phyloP scores from a whole-genome alignment of 2,888 invertebrate species.

The Rutpela maculata region DNA sequence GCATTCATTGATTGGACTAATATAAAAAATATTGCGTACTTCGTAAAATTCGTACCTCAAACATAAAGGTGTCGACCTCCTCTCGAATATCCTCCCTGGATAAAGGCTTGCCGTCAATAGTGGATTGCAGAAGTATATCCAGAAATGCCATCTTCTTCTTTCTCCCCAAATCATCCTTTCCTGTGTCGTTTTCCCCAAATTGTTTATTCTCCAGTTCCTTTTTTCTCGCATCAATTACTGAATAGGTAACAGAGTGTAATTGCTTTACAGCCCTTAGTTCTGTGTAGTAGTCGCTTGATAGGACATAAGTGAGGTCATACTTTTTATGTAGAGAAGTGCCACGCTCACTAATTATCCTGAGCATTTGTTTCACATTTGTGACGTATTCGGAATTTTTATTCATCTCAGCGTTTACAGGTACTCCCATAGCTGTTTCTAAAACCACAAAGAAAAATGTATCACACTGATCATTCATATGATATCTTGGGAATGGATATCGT shows the following conservation, averaged over 20 bases:
- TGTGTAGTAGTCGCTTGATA: constrained; percentile 77
- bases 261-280: constrained; percentile 74
- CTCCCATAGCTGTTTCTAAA: constrained; percentile 91
- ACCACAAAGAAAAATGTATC: neutral
- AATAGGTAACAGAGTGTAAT: constrained; percentile 76
- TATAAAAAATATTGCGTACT: too few species aligned
- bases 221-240: constrained; percentile 72
- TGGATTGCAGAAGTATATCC: constrained; percentile 78
- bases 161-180: constrained; percentile 24
- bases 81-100: constrained; percentile 79
- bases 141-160: constrained; percentile 81
- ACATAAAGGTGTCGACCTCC: constrained; percentile 86
- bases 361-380: constrained; percentile 78
- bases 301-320: constrained; percentile 73
- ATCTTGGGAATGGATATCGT: too few species aligned
- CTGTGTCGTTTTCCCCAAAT: neutral
- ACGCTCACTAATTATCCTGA: constrained; percentile 62
- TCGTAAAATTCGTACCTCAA: constrained; percentile 77
- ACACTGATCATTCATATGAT: too few species aligned
- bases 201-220: constrained; percentile 51
- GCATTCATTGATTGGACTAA: too few species aligned
- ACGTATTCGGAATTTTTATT: constrained; percentile 84
- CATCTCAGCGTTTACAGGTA: constrained; percentile 82
- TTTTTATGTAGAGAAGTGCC: constrained; percentile 73
- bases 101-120: constrained; percentile 77